Evolutionary conservation across 1,140 invertebrate species (phyloP).

Genomic region (Thaumatotibia leucotreta): DNA sequence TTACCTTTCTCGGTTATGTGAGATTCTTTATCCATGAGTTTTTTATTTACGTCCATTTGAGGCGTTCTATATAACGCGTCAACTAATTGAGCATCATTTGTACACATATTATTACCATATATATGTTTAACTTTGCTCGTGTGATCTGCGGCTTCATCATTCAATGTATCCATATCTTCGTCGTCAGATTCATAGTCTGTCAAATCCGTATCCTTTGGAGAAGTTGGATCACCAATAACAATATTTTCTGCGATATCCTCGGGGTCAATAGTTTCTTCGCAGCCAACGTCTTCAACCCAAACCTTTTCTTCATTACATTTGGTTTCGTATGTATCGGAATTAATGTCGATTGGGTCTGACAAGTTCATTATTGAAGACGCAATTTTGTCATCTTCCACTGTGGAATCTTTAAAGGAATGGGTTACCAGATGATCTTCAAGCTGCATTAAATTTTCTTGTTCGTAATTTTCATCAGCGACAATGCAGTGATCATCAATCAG

Average conservation of each 20-base stretch:
- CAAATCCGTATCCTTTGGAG: conserved; percentile 31
- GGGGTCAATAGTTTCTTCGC: conserved; percentile 67
- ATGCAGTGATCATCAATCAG: conserved; percentile 60
- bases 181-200: conserved; percentile 29
- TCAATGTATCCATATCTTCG: conserved; percentile 20
- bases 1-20: conserved; percentile 24
- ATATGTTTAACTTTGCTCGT: conserved; percentile 51
- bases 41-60: conserved; percentile 59
- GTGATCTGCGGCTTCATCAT: conserved; percentile 30
- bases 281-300: conserved; percentile 70
- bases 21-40: conserved; percentile 49
- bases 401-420: conserved; percentile 13
- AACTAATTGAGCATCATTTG: conserved; percentile 41
- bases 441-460: conserved; percentile 41
- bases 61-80: conserved; percentile 58
- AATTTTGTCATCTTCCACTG: not conserved
- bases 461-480: conserved; percentile 49
- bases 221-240: conserved; percentile 36
- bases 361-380: not conserved
- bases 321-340: conserved; percentile 12
- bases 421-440: conserved; percentile 31
- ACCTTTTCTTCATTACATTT: conserved; percentile 29
- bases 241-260: conserved; percentile 61
- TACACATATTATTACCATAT: conserved; percentile 47
- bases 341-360: conserved; percentile 29